Evolutionary conservation across 2,888 invertebrate genomes (phyloP), one percentile per base, ranked within the genome.

Genomic region (Spodoptera littoralis): DNA sequence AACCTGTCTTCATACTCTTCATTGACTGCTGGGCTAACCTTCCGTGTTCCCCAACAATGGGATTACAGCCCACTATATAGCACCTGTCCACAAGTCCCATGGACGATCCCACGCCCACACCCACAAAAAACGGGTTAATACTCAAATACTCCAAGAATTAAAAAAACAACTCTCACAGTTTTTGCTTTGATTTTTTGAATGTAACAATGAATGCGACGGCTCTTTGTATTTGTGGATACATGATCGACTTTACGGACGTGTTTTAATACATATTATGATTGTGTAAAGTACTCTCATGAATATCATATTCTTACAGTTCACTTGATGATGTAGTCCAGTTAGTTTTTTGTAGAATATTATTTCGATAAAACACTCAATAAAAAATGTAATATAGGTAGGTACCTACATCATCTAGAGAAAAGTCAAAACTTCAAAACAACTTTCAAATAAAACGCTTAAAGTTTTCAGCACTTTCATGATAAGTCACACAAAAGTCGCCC

Each of bases 11-110:
- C 55, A 60, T 74, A 51, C 52, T 51, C 67, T 79, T 52, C 55
- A 62, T 74, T 58, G 75, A 70, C 36, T 46, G n/a, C 11, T 50
- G 24, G 18, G 58, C 55, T 57, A 76, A 56, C 63, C 62, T 53
- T 53, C 57, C 52, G 53, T 50, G 60, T 56, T 47, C 24, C 57
- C 12, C 46, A 48, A 73, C 69, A 75, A 57, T 62, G 45, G 51
- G 67, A 67, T 65, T 47, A 88, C 82, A 87, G 53, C 61, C 67
- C 58, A 70, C 58, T 59, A 27, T 27, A 27, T 27, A 80, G 65
- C 93, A 93, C 93, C 93, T 93, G 93, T 85, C 86, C 48, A 50
- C 84, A 82, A 86, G 82, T 89, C 91, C 84, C 90, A 90, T 83
- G 76, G 76, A 67, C 69, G 27, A 48, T 53, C 88, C 86, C 89